phyloP scores from a whole-genome alignment of 2,113 vertebrate genomes.

The Scomber scombrus region DNA sequence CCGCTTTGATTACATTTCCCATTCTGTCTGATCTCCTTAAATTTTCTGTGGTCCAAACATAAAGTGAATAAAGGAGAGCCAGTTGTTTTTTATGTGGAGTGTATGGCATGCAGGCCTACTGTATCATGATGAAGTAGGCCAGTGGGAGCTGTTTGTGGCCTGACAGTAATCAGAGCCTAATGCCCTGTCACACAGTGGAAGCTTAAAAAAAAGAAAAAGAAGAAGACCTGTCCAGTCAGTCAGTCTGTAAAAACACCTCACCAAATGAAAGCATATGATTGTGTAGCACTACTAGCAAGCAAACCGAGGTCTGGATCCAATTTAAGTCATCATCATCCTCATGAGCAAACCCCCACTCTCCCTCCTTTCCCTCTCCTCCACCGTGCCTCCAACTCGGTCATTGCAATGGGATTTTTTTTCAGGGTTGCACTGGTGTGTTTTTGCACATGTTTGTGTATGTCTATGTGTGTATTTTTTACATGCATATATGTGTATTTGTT shows the following conservation, averaged over 20 bases:
- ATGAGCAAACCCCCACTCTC: constrained; percentile 47
- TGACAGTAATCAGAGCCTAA: constrained; percentile 78
- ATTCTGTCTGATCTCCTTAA: neutral
- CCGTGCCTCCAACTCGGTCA: constrained; percentile 21
- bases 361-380: neutral
- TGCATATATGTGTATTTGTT: neutral
- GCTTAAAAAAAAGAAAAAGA: neutral
- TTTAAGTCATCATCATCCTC: constrained; percentile 80
- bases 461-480: neutral
- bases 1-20: constrained; percentile 24
- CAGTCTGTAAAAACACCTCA: constrained; percentile 75
- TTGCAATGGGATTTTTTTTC: constrained; percentile 41
- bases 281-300: constrained; percentile 51
- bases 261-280: constrained; percentile 78
- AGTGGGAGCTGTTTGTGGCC: constrained; percentile 44
- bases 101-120: too few species aligned
- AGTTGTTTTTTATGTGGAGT: neutral
- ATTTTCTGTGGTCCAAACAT: constrained; percentile 1
- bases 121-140: constrained; percentile 31
- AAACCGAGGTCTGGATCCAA: constrained; percentile 82
- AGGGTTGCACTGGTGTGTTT: neutral
- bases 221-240: constrained; percentile 63
- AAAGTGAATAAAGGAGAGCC: neutral
- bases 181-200: constrained; percentile 63
- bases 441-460: neutral